Percentiles rank a stretch among this genome's conserved stretches.
Conservation (phyloP, 1,140 invertebrate species). For the Ectropis grisescens region DNA sequence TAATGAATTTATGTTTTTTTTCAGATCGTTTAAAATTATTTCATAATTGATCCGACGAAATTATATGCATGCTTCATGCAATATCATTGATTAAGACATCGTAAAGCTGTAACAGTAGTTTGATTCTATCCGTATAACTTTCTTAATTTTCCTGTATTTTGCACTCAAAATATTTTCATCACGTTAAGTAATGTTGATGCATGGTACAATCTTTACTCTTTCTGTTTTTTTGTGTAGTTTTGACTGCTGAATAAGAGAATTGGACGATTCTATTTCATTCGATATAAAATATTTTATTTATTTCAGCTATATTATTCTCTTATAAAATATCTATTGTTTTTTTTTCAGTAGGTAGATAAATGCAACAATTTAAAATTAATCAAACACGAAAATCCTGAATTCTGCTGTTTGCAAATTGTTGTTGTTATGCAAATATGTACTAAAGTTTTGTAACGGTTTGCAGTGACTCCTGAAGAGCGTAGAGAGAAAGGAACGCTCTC, state of each 20-base stretch:
- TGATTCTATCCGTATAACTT: conserved; percentile 16
- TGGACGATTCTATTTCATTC: no score
- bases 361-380: no score
- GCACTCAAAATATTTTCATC: conserved; percentile 10
- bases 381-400: no score
- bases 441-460: conserved; percentile 9
- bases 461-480: conserved; percentile 81
- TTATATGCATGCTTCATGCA: conserved; percentile 43
- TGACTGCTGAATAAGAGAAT: no score
- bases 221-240: conserved; percentile 6
- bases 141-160: conserved; percentile 51
- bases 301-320: no score
- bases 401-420: no score
- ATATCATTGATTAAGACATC: conserved; percentile 48
- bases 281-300: no score
- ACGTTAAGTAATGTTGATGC: no score
- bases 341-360: no score
- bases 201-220: conserved; percentile 3
- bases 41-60: conserved; percentile 3
- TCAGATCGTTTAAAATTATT: conserved; percentile 8
- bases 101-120: conserved; percentile 53
- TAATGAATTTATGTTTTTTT: no score
- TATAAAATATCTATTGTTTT: no score
- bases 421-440: no score
- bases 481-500: conserved; percentile 75